These are phyloP conservation scores for Ficedula albicollis DNA, from an alignment of 2,797 vertebrate species.

Conservation along the genomic window DNA sequence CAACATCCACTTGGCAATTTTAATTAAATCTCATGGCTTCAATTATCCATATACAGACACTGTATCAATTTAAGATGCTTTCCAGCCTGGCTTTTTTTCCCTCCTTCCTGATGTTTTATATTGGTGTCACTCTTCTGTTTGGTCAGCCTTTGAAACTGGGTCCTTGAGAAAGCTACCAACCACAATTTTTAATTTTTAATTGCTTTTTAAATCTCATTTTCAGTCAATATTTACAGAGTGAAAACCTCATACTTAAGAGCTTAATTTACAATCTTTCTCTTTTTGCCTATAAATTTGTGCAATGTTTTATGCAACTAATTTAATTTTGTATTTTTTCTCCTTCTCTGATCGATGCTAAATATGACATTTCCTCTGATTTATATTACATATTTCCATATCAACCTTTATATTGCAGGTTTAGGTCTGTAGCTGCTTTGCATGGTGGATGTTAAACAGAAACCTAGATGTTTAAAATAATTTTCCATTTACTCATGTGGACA, in stretches of 20 bases:
- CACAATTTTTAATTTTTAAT: background rate
- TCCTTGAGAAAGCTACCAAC: background rate
- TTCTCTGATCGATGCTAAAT: background rate
- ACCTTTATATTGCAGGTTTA: background rate
- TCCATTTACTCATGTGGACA: background rate
- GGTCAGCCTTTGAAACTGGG: background rate
- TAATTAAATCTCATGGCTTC: conserved; percentile 59
- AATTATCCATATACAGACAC: conserved; percentile 40
- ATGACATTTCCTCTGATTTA: background rate
- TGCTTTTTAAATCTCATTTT: background rate
- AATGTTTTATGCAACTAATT: background rate
- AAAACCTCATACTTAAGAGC: background rate
- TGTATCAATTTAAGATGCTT: conserved; percentile 15
- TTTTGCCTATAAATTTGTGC: background rate
- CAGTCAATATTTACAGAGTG: background rate
- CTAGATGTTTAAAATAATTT: background rate
- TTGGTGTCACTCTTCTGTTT: background rate
- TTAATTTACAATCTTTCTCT: background rate
- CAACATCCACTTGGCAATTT: conserved; percentile 31
- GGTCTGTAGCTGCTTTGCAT: background rate
- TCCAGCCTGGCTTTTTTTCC: background rate
- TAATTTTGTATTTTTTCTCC: background rate
- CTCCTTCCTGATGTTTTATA: background rate
- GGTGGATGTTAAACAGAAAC: background rate
- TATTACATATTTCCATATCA: background rate